Evolutionary conservation across 2,797 vertebrate genomes (phyloP).

Genomic region (Steatocranus sp.): DNA sequence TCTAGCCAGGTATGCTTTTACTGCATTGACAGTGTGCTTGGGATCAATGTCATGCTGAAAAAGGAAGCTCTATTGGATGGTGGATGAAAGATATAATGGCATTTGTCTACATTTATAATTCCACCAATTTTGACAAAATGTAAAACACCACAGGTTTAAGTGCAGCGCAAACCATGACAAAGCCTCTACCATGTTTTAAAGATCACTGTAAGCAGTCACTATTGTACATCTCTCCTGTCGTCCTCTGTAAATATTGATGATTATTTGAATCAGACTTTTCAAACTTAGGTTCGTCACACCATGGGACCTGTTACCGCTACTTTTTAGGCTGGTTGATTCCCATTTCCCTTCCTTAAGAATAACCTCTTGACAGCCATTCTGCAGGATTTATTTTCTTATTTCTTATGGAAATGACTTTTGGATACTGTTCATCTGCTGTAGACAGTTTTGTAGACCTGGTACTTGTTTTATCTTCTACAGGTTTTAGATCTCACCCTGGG

Average conservation of each 20-base stretch:
- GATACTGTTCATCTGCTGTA: not conserved
- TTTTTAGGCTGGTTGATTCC: not conserved
- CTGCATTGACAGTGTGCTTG: not conserved
- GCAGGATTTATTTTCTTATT: not conserved
- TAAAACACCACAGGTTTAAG: not conserved
- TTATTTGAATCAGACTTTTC: not conserved
- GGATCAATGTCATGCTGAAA: not conserved
- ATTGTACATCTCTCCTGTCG: not conserved
- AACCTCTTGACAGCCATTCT: not conserved
- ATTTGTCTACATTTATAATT: not conserved
- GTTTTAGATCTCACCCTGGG: too few relatives aligned
- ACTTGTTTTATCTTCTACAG: not conserved
- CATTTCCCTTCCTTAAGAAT: not conserved
- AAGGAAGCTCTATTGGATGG: not conserved
- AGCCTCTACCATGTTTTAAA: not conserved
- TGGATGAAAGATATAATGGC: not conserved
- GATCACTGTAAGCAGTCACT: not conserved
- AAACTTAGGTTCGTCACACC: not conserved
- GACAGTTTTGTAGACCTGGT: not conserved
- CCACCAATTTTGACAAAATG: not conserved
- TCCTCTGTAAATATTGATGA: not conserved
- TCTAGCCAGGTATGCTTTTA: not conserved
- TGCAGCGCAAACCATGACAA: not conserved
- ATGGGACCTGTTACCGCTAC: not conserved
- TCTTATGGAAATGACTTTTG: not conserved